Base-by-base conservation (phyloP, 2,797 vertebrate species). In the Zenarchopterus dispar region DNA sequence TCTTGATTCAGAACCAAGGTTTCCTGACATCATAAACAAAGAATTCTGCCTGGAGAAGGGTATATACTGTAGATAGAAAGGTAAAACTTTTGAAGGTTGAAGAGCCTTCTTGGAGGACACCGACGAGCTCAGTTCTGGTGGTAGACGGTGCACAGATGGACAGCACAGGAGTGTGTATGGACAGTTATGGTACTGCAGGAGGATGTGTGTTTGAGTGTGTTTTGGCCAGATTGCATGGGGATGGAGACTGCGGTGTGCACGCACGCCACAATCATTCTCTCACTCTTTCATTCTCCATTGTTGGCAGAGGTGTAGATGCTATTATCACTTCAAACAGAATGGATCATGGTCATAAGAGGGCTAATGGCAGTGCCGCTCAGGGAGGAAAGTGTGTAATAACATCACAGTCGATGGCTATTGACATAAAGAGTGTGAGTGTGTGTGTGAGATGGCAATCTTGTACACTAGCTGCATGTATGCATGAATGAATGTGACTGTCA, bases 301-400 rank as follows among this genome's bases (percentile, higher is more conserved):
- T 71, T 90, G 87, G 88, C 83, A 84, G 74, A 55, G 74, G 74
- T 56, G 78, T 75, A 68, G 81, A 81, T 65, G 80, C 82, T 81
- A 87, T 90, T 87, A 91, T 89, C 84, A 81, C 83, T 89, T 91
- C 87, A 88, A 89, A 90, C 85, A 88, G 84, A 89, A 90, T 87
- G 88, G 84, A 90, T 89, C 86, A 88, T 76, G 87, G 82, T 85
- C 84, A 81, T 88, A 85, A 89, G 84, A 78, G 85, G 81, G 70
- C 85, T 89, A 87, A 89, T 88, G 82, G 79, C 79, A 66, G 76
- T 64, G 77, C 66, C 6, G 73, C 46, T 36, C 78, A 57, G 80
- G 67, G 84, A 86, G 83, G 79, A 88, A 83, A 86, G 80, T 75
- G 79, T 81, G 89, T 85, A 88, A 89, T 88, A 84, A 88, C 89